phyloP scores from a whole-genome alignment of 2,797 vertebrate species.

The Botia almorhae region DNA sequence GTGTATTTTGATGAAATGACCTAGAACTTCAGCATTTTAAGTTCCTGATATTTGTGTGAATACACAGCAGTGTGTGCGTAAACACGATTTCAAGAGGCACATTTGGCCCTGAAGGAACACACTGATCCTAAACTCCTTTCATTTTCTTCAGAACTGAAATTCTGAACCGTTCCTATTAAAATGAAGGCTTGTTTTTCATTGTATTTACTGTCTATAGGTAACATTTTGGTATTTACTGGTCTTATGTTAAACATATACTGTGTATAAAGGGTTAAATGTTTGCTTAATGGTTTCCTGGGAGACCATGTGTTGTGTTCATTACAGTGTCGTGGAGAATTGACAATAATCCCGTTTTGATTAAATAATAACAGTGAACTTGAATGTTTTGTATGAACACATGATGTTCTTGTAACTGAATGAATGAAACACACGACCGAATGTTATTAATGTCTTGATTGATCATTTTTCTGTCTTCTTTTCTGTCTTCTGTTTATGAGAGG shows the following conservation, averaged over 20 bases:
- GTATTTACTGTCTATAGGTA: neutral
- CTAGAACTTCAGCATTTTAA: neutral
- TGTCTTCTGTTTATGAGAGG: neutral
- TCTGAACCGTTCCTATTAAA: neutral
- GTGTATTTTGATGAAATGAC: neutral
- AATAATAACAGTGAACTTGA: neutral
- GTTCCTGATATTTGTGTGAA: neutral
- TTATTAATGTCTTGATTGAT: neutral
- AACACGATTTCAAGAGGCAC: neutral
- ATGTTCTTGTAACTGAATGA: neutral
- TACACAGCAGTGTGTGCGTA: neutral
- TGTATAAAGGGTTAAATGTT: neutral
- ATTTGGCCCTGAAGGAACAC: conserved; percentile 8
- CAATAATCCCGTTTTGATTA: neutral
- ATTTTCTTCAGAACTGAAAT: neutral
- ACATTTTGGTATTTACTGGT: no score
- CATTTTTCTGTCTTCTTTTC: conserved; percentile 1
- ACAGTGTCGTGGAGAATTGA: neutral
- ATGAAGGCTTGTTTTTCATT: neutral
- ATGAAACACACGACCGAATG: neutral
- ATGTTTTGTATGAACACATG: neutral
- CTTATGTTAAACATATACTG: neutral
- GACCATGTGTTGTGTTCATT: neutral
- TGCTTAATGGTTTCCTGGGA: neutral
- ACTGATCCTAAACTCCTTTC: neutral